These are phyloP conservation scores for Morelia viridis DNA, from an alignment of 2,797 vertebrate genomes.

Conservation along the genomic window DNA sequence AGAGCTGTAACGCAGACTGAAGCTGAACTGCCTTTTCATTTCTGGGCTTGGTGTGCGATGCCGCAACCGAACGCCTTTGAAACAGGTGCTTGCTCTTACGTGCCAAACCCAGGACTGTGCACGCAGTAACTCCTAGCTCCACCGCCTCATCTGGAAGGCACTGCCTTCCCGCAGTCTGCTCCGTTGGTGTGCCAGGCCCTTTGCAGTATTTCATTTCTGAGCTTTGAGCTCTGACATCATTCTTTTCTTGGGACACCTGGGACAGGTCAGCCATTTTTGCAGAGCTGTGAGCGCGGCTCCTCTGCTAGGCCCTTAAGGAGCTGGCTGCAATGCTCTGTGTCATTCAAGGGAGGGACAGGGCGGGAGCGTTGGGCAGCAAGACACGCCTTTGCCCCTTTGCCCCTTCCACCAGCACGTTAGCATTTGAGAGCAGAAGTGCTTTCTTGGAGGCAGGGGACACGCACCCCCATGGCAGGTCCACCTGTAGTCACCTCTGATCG, in stretches of 20 bases:
- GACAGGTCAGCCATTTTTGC: background rate
- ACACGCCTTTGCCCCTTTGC: conserved; percentile 53
- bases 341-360: too few species aligned
- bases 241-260: background rate
- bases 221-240: too few species aligned
- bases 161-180: background rate
- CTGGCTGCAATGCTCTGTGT: background rate
- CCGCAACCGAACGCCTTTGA: conserved; percentile 56
- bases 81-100: conserved; percentile 64
- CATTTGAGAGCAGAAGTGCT: conserved; percentile 66
- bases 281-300: background rate
- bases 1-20: conserved; percentile 60
- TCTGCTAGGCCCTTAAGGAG: background rate
- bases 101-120: conserved; percentile 70
- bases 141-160: background rate
- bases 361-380: conserved; percentile 54
- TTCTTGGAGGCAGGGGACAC: conserved; percentile 69
- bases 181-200: background rate
- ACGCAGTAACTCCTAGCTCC: conserved; percentile 46
- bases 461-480: conserved; percentile 73
- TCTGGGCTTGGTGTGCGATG: conserved; percentile 47
- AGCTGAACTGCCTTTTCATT: conserved; percentile 67
- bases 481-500: conserved; percentile 73
- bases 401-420: conserved; percentile 58
- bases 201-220: background rate